phyloP scores from a whole-genome alignment of 2,113 vertebrate species.

The Tenrec ecaudatus region DNA sequence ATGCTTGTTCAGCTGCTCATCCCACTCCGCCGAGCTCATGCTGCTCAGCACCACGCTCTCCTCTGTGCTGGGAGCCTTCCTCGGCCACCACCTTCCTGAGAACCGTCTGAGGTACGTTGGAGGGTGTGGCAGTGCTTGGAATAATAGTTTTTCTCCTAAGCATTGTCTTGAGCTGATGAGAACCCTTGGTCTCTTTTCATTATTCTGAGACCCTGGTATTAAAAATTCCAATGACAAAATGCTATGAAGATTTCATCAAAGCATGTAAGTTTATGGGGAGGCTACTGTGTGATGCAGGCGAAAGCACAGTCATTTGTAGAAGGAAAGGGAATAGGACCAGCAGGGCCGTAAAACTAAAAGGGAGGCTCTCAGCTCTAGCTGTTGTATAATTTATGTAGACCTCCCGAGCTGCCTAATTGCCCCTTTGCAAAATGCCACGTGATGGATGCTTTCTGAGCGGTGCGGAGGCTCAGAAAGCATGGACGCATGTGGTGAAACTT shows the following conservation, averaged over 20 bases:
- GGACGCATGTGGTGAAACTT: conserved; percentile 76
- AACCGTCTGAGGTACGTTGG: neutral
- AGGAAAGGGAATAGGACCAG: conserved; percentile 63
- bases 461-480: conserved; percentile 75
- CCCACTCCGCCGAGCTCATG: neutral
- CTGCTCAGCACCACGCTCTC: no score
- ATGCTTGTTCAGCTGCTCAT: neutral
- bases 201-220: neutral
- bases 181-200: neutral
- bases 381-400: conserved; percentile 83
- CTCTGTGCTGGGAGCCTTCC: neutral
- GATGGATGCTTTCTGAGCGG: conserved; percentile 80
- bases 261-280: conserved; percentile 60
- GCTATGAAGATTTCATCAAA: neutral
- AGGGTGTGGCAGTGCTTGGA: neutral
- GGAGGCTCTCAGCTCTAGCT: conserved; percentile 67
- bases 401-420: conserved; percentile 82
- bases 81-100: neutral
- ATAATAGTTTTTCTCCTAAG: neutral
- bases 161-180: neutral
- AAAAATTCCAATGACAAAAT: neutral
- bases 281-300: conserved; percentile 71
- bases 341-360: conserved; percentile 78
- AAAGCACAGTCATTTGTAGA: conserved; percentile 64
- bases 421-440: conserved; percentile 82